A percentile compares a stretch with the other conserved stretches of the same genome.
These are phyloP conservation scores for Erynnis tages DNA, from an alignment of 2,888 invertebrate species.

Conservation along the genomic window DNA sequence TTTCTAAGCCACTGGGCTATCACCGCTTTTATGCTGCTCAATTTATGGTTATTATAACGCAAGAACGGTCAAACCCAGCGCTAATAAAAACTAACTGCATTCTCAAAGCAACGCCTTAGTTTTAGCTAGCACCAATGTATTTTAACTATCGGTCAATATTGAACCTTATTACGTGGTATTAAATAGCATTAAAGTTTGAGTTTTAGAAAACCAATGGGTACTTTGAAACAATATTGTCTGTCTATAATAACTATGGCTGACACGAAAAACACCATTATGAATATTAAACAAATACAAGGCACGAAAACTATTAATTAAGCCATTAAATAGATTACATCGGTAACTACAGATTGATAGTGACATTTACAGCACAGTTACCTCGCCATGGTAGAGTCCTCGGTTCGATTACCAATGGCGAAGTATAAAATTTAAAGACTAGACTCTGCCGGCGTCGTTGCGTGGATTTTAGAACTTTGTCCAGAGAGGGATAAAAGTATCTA, in stretches of 20 bases:
- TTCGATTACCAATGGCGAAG: no score
- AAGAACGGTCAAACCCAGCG: background rate
- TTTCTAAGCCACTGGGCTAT: no score
- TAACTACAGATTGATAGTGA: no score
- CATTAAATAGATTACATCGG: conserved; percentile 18
- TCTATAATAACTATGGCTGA: conserved; percentile 2
- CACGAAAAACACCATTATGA: conserved; percentile 4
- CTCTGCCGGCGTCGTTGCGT: no score
- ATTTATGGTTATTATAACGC: background rate
- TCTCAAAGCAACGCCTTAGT: background rate
- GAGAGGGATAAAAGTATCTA: no score
- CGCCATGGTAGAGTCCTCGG: no score
- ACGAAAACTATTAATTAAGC: conserved; percentile 23
- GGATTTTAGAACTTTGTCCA: no score
- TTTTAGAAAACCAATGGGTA: background rate
- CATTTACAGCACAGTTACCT: no score
- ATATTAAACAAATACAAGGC: background rate
- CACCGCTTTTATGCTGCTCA: no score
- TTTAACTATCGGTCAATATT: background rate
- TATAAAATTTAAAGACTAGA: no score
- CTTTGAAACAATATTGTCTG: background rate
- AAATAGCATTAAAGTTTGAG: background rate
- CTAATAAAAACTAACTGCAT: conserved; percentile 4
- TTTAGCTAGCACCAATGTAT: background rate
- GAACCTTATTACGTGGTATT: background rate